phyloP scores from a whole-genome alignment of 2,113 vertebrate genomes.

The Sporophila hypoxantha region DNA sequence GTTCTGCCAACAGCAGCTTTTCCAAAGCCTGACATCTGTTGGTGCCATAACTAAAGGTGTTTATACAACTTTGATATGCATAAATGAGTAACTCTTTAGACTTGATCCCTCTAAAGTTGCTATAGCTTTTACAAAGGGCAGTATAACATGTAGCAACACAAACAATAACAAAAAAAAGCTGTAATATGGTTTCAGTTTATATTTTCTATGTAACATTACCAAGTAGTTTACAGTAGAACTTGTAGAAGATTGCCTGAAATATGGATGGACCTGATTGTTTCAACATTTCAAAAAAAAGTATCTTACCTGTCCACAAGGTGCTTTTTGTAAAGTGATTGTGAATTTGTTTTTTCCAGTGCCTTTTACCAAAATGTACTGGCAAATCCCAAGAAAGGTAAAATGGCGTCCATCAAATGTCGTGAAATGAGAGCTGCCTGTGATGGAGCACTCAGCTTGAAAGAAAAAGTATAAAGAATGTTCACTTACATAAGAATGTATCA shows the following conservation, averaged over 20 bases:
- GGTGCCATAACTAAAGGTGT: constrained; percentile 13
- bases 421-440: constrained; percentile 87
- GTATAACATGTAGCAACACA: background rate
- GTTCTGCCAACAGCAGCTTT: constrained; percentile 32
- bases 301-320: constrained; percentile 86
- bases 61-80: background rate
- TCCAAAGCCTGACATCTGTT: background rate
- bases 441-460: constrained; percentile 83
- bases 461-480: background rate
- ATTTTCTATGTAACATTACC: background rate
- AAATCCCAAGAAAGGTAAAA: constrained; percentile 89
- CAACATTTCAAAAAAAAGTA: background rate
- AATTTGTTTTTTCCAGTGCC: constrained; percentile 87
- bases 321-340: constrained; percentile 87
- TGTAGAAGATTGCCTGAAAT: background rate
- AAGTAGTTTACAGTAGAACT: background rate
- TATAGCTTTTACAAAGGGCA: background rate
- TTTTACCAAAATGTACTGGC: constrained; percentile 92
- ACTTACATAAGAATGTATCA: background rate
- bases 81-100: constrained; percentile 1
- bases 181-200: background rate
- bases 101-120: background rate
- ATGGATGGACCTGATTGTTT: background rate
- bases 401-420: constrained; percentile 93
- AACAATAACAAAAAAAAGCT: background rate